Percentiles rank a stretch among this genome's conserved stretches.
These are phyloP conservation scores for Rhyzopertha dominica DNA, from an alignment of 1,140 invertebrate species.

Conservation along the genomic window DNA sequence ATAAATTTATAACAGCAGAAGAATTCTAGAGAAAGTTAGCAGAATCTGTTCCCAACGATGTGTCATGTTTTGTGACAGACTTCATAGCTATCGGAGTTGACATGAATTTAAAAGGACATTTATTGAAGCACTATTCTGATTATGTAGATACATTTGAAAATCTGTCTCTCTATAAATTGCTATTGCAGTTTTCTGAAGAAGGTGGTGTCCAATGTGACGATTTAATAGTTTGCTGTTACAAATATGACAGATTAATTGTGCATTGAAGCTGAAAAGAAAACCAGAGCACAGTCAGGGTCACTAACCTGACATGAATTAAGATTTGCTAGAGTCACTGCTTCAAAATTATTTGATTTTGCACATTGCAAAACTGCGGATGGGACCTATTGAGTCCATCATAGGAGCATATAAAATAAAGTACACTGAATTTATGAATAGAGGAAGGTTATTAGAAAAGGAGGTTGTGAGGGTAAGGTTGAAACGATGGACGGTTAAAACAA, in stretches of 20 bases:
- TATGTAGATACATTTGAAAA: slow-evolving; percentile 7
- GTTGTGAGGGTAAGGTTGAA: slow-evolving; percentile 20
- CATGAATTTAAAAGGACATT: slow-evolving; percentile 13
- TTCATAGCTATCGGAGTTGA: slow-evolving; percentile 8
- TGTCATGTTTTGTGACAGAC: slow-evolving; percentile 19
- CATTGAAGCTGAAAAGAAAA: no score
- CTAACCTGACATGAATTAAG: slow-evolving; percentile 41
- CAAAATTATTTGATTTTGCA: slow-evolving; percentile 38
- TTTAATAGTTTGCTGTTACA: slow-evolving; percentile 24
- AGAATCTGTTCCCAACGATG: neutral
- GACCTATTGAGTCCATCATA: slow-evolving; percentile 35
- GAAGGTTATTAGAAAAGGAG: slow-evolving; percentile 31
- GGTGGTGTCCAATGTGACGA: no score
- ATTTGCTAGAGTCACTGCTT: slow-evolving; percentile 42
- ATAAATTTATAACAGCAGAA: slow-evolving; percentile 21
- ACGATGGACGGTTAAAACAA: neutral
- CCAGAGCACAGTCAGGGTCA: no score
- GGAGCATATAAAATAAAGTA: slow-evolving; percentile 30
- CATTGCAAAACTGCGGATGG: no score
- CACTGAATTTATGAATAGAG: slow-evolving; percentile 32
- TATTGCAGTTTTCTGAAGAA: slow-evolving; percentile 12
- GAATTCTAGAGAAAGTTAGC: slow-evolving; percentile 9
- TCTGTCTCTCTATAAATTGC: slow-evolving; percentile 15
- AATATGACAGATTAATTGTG: slow-evolving; percentile 14
- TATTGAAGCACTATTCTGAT: slow-evolving; percentile 6